Conservation (phyloP, 1,140 invertebrate species). For the Melanaphis sacchari region DNA sequence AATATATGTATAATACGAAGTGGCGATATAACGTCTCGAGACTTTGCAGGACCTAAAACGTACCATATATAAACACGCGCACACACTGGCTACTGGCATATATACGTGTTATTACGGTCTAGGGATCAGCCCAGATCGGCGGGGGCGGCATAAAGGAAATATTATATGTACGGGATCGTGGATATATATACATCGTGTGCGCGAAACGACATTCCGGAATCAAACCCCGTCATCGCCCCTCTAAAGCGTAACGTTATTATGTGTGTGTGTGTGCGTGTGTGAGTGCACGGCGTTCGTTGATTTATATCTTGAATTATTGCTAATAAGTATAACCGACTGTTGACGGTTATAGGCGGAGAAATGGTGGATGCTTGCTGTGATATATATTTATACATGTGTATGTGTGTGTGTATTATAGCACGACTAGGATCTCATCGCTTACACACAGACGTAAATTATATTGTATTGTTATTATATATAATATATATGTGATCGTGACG, state of each 20-base stretch:
- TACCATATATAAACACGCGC: background rate
- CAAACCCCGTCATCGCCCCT: conserved; percentile 35
- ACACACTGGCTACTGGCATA: no score
- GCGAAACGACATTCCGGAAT: conserved; percentile 51
- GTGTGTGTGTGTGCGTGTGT: background rate
- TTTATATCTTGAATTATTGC: conserved; percentile 56
- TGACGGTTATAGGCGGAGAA: conserved; percentile 15
- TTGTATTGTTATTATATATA: background rate
- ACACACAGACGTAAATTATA: background rate
- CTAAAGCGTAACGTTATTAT: background rate
- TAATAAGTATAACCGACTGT: conserved; percentile 42
- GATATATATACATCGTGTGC: background rate
- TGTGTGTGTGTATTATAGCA: background rate
- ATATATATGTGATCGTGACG: background rate
- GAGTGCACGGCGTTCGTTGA: conserved; percentile 21
- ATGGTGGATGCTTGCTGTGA: background rate
- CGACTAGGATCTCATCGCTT: conserved; percentile 19
- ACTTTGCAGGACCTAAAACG: background rate
- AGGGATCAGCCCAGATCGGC: background rate
- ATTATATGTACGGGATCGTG: background rate
- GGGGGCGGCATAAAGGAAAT: conserved; percentile 21
- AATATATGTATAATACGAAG: background rate
- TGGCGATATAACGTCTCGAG: background rate
- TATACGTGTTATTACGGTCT: background rate
- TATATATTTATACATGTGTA: background rate